phyloP scores from a whole-genome alignment of 2,113 vertebrate species.

The Alouatta palliata region DNA sequence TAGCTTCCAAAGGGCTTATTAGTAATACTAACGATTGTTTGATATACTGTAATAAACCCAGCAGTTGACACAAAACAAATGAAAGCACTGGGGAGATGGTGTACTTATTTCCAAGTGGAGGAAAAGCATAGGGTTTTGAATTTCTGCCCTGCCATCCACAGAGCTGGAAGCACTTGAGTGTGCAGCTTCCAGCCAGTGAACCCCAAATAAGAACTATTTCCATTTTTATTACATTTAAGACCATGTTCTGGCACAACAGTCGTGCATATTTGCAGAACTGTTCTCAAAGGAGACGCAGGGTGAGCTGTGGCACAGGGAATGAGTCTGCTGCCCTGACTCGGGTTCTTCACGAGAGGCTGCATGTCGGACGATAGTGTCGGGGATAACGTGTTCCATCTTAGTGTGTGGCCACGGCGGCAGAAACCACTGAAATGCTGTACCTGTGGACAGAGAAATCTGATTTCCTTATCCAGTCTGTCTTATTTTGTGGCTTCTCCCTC shows the following conservation, averaged over 20 bases:
- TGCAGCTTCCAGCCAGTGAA: not conserved
- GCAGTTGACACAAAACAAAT: not conserved
- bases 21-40: not conserved
- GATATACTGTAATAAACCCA: not conserved
- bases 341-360: not conserved
- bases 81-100: not conserved
- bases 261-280: not conserved
- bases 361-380: not conserved
- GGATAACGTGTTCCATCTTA: not conserved
- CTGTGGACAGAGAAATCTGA: not conserved
- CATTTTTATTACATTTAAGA: not conserved
- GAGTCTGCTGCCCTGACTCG: not conserved
- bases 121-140: not conserved
- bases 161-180: not conserved
- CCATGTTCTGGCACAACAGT: not conserved
- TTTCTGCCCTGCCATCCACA: not conserved
- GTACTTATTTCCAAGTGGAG: not conserved
- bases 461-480: not conserved
- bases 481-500: not conserved
- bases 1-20: not conserved
- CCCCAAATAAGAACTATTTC: not conserved
- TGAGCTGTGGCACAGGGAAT: not conserved
- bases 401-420: not conserved
- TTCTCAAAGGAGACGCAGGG: not conserved
- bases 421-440: not conserved